phyloP scores from a whole-genome alignment of 2,797 vertebrate genomes.

The Hypotaenidia okinawae region DNA sequence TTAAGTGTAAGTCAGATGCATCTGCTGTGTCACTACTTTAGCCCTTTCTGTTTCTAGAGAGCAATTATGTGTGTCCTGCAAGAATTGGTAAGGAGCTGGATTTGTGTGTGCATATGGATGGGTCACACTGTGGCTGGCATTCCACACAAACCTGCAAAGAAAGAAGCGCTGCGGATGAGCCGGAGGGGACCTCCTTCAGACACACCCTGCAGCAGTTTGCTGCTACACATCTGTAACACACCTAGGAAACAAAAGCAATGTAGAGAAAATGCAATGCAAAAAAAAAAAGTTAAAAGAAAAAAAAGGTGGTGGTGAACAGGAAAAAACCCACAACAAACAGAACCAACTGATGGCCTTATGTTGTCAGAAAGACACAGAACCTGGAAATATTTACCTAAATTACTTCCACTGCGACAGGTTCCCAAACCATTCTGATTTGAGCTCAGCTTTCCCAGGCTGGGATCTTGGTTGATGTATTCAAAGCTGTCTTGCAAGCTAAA shows the following conservation, averaged over 20 bases:
- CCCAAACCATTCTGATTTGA: slow-evolving; percentile 78
- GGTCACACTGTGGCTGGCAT: slow-evolving; percentile 76
- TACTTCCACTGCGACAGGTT: slow-evolving; percentile 78
- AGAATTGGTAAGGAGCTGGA: slow-evolving; percentile 34
- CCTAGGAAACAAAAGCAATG: slow-evolving; percentile 78
- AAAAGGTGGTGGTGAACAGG: background rate
- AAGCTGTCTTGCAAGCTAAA: slow-evolving; percentile 88
- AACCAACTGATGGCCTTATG: background rate
- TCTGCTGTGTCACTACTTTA: slow-evolving; percentile 3
- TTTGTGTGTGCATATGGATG: slow-evolving; percentile 55
- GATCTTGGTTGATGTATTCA: slow-evolving; percentile 84
- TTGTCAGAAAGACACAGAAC: background rate
- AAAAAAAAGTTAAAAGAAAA: background rate
- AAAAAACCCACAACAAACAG: background rate
- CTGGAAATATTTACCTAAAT: slow-evolving; percentile 80
- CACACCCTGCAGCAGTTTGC: slow-evolving; percentile 78
- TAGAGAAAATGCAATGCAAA: slow-evolving; percentile 51
- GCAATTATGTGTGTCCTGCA: slow-evolving; percentile 14
- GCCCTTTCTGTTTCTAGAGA: slow-evolving; percentile 72
- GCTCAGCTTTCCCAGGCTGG: slow-evolving; percentile 73
- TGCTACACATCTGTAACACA: slow-evolving; percentile 78
- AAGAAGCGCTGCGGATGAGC: slow-evolving; percentile 87
- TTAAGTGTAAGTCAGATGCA: background rate
- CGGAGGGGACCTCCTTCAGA: slow-evolving; percentile 81
- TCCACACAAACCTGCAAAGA: slow-evolving; percentile 90